A percentile compares a stretch with the other conserved stretches of the same genome.
Evolutionary conservation across 2,113 vertebrate species (phyloP).

Genomic region (Trogon melanurus): DNA sequence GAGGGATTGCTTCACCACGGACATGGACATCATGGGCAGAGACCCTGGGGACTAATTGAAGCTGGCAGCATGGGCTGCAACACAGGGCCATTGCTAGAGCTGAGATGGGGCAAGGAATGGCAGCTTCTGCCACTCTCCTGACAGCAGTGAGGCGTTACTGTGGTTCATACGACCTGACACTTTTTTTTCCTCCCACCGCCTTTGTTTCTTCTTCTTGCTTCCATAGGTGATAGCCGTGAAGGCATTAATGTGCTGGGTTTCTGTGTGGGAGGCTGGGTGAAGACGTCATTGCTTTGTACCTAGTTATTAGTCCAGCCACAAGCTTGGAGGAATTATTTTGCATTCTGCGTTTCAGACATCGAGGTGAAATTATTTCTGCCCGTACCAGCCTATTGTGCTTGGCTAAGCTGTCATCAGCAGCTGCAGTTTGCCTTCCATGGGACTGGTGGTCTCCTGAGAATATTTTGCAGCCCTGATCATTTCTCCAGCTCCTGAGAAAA

Average conservation of each 20-base stretch:
- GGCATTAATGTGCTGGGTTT: fast-evolving
- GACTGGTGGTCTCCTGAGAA: not conserved
- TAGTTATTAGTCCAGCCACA: not conserved
- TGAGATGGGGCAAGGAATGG: not conserved
- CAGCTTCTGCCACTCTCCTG: not conserved
- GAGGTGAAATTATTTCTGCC: not conserved
- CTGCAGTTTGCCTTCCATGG: not conserved
- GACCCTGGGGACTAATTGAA: not conserved
- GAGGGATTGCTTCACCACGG: fast-evolving
- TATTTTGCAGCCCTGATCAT: not conserved
- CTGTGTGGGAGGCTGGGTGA: not conserved
- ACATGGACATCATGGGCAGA: fast-evolving
- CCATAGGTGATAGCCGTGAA: not conserved
- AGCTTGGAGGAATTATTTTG: not conserved
- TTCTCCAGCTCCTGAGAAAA: not conserved
- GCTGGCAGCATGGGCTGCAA: fast-evolving
- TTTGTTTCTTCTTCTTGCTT: not conserved
- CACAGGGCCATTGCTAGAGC: fast-evolving
- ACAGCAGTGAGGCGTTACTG: not conserved
- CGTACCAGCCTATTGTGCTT: not conserved
- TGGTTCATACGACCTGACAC: fast-evolving
- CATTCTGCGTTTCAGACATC: not conserved
- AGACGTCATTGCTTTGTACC: not conserved
- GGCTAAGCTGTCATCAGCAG: not conserved
- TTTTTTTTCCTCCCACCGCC: not conserved